phyloP scores from a whole-genome alignment of 2,797 vertebrate species.

The Fringilla coelebs region DNA sequence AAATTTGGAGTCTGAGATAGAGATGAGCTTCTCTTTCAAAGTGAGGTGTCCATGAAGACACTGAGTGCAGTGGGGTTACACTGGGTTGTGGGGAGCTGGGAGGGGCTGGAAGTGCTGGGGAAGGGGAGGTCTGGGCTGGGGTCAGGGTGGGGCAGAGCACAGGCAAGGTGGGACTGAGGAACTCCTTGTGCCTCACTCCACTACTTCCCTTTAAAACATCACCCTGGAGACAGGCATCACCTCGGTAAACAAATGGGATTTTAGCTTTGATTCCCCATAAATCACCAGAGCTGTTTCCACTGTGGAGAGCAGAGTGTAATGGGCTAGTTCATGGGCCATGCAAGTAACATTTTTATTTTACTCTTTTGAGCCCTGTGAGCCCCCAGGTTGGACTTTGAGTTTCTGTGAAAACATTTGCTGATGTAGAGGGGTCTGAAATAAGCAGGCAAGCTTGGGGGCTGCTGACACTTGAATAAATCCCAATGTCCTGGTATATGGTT shows the following conservation, averaged over 20 bases:
- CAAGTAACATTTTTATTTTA: background rate
- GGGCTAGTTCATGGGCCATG: background rate
- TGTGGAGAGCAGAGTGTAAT: background rate
- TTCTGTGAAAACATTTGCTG: constrained; percentile 5
- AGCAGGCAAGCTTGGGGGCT: background rate
- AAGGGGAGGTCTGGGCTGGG: background rate
- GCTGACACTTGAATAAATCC: constrained; percentile 44
- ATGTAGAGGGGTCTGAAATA: constrained; percentile 22
- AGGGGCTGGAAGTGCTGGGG: background rate
- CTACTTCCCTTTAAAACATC: background rate
- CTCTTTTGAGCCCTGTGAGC: background rate
- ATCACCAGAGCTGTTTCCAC: background rate
- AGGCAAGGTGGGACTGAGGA: background rate
- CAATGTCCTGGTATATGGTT: constrained; percentile 43
- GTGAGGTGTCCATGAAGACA: background rate
- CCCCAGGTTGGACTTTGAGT: background rate
- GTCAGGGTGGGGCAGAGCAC: background rate
- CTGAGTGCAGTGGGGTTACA: background rate
- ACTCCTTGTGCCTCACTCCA: background rate
- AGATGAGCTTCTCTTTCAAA: background rate
- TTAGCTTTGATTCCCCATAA: background rate
- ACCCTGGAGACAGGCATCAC: background rate
- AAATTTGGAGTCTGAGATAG: background rate
- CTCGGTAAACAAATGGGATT: background rate
- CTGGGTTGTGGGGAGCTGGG: background rate